Base-by-base conservation (phyloP, 2,113 vertebrate genomes). In the Aspiorhynchus laticeps region DNA sequence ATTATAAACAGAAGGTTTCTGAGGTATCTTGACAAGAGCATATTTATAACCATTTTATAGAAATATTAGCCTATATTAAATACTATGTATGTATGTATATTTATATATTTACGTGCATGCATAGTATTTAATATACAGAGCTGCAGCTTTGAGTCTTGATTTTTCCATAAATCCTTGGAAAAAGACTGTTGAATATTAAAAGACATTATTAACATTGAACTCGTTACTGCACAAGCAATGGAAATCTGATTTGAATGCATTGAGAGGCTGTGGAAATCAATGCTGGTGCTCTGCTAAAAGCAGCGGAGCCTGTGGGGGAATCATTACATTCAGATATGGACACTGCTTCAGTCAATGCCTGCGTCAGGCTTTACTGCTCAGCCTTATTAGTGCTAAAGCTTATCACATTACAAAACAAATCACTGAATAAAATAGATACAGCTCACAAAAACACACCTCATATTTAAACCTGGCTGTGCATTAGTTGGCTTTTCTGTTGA, bases 311-410 rank as follows among this genome's bases (percentile, higher is more conserved):
- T 81, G 65, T 74, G 51, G 65, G 28, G 9, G 17, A 59, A 73
- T 74, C 33, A 61, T 86, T 86, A 74, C n/a, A 8, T n/a, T 80
- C 8, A 38, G 85, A 80, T 80, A 73, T 59, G 67, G 48, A 86
- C 31, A 86, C 78, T 46, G 67, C 36, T 21, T 71, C 21, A 46
- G 33, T 81, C 77, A 73, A 61, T 86, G 69, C 6, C 85, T 56
- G 85, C 4, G 53, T 59, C 53, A 59, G 7, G 53, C 56, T 61
- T 61, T 61, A 10, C 24, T 61, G 21, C 56, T 61, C 56, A 61
- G 56, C 56, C 56, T 51, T 67, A 28, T n/a, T 75, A n/a, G 8
- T 33, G 61, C 17, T 77, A 28, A 38, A 53, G 19, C 31, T 28
- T 51, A 48, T 79, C 26, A 19, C 56, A 67, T 33, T 51, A 10